Percentiles rank a stretch among this genome's conserved stretches.
Conservation (phyloP, 2,888 invertebrate species). For the Alloplasta piceator region DNA sequence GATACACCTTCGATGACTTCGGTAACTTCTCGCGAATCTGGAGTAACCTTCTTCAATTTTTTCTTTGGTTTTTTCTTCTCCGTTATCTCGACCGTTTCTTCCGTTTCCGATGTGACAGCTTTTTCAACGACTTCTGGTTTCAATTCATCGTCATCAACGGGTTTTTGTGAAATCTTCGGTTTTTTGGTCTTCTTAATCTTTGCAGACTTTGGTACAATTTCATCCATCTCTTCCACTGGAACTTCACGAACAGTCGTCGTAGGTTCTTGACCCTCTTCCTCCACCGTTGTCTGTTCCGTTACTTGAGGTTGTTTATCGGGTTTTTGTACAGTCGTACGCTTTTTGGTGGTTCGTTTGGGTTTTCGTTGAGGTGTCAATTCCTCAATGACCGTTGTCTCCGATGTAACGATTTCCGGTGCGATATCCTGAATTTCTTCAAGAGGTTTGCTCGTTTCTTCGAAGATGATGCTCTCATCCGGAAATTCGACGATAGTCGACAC, state of each 20-base stretch:
- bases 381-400: conserved; percentile 57
- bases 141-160: conserved; percentile 41
- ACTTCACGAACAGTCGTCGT: conserved; percentile 58
- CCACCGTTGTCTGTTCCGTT: conserved; percentile 65
- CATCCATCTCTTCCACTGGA: conserved; percentile 70
- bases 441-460: conserved; percentile 56
- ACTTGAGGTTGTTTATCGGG: conserved; percentile 71
- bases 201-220: conserved; percentile 58
- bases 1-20: conserved; percentile 50
- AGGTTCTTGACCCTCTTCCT: conserved; percentile 57
- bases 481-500: conserved; percentile 80
- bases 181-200: conserved; percentile 61
- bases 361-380: conserved; percentile 71
- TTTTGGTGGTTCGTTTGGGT: conserved; percentile 77
- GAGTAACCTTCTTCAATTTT: conserved; percentile 68
- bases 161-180: conserved; percentile 70
- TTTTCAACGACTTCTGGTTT: conserved; percentile 68
- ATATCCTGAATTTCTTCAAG: conserved; percentile 67
- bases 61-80: conserved; percentile 61
- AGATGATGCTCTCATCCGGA: conserved; percentile 68
- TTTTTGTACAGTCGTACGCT: conserved; percentile 80
- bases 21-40: conserved; percentile 69
- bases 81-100: conserved; percentile 63
- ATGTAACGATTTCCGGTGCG: conserved; percentile 57
- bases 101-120: conserved; percentile 65